A percentile compares a stretch with the other conserved stretches of the same genome.
phyloP scores from a whole-genome alignment of 1,140 invertebrate species.

The Drosophila subobscura region DNA sequence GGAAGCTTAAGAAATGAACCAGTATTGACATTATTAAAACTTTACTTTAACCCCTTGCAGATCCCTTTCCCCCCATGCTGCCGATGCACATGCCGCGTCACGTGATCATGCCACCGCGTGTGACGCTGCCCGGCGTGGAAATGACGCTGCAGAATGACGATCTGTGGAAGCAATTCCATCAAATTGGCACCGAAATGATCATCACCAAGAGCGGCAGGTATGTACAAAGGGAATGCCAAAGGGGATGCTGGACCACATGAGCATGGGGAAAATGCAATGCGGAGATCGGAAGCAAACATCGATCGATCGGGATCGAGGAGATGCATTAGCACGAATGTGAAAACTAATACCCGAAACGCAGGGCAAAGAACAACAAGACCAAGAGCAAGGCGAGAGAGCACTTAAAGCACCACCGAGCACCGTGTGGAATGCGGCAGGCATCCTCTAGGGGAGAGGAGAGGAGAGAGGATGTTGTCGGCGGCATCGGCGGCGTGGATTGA shows the following conservation, averaged over 20 bases:
- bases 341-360: slow-evolving; percentile 64
- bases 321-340: slow-evolving; percentile 72
- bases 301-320: slow-evolving; percentile 1
- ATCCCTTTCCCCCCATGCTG: slow-evolving; percentile 78
- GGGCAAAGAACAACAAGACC: slow-evolving; percentile 64
- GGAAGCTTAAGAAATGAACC: no score
- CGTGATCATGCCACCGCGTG: slow-evolving; percentile 76
- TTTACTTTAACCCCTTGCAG: slow-evolving; percentile 23
- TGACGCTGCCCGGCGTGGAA: slow-evolving; percentile 81
- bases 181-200: slow-evolving; percentile 99
- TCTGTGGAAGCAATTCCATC: slow-evolving; percentile 97
- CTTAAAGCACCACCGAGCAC: slow-evolving; percentile 57
- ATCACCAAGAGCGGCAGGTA: slow-evolving; percentile 99
- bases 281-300: slow-evolving; percentile 21
- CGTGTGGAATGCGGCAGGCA: slow-evolving; percentile 28
- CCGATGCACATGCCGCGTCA: slow-evolving; percentile 74
- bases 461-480: neutral
- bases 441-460: neutral
- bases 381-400: slow-evolving; percentile 26
- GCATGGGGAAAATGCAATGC: neutral
- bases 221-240: slow-evolving; percentile 7
- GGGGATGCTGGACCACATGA: neutral
- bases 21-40: neutral
- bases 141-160: slow-evolving; percentile 93
- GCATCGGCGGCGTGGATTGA: neutral